These are phyloP conservation scores for Cremastinae sp. DNA, from an alignment of 2,888 invertebrate genomes.

Conservation along the genomic window DNA sequence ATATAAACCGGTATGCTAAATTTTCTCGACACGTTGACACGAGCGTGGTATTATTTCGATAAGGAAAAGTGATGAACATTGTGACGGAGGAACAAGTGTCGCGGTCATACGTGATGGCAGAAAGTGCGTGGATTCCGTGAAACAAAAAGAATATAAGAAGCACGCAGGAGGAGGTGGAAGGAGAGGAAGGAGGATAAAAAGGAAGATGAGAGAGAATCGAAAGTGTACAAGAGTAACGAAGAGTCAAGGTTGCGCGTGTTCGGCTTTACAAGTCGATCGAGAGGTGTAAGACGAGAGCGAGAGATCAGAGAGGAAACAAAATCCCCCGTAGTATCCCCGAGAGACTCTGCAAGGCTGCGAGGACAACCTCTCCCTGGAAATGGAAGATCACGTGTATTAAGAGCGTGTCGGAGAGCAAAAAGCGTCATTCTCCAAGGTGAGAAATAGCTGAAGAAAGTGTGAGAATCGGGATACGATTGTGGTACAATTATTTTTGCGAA, in stretches of 20 bases:
- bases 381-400: conserved; percentile 36
- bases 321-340: conserved; percentile 45
- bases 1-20: too few relatives aligned
- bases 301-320: conserved; percentile 50
- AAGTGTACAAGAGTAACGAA: conserved; percentile 27
- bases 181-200: conserved; percentile 8
- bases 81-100: conserved; percentile 13
- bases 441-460: conserved; percentile 18
- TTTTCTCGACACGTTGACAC: too few relatives aligned
- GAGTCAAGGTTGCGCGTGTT: conserved; percentile 55
- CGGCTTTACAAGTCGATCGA: conserved; percentile 58
- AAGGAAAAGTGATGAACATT: too few relatives aligned
- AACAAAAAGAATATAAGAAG: conserved; percentile 23
- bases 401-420: conserved; percentile 2
- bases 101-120: background rate
- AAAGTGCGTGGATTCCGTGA: conserved; percentile 37
- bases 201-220: conserved; percentile 31
- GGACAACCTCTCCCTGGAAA: conserved; percentile 19
- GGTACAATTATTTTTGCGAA: too few relatives aligned
- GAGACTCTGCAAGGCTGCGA: conserved; percentile 38
- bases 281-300: conserved; percentile 36
- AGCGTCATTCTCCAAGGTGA: conserved; percentile 4
- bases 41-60: too few relatives aligned
- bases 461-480: conserved; percentile 1
- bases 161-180: too few relatives aligned